Percentiles rank a stretch among this genome's conserved stretches.
phyloP scores from a whole-genome alignment of 2,888 invertebrate species.

The Acleris cristana region DNA sequence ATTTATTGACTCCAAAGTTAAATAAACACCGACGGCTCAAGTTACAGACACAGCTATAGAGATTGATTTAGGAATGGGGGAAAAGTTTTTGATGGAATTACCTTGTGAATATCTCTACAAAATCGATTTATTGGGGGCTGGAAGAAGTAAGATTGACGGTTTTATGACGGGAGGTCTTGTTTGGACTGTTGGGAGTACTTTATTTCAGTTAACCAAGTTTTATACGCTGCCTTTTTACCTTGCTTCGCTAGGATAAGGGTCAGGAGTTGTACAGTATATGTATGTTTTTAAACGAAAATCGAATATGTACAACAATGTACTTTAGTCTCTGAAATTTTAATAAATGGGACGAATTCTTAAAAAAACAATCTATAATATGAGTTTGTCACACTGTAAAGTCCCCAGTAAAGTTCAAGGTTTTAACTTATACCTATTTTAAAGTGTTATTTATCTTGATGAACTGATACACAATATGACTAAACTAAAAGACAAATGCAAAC shows the following conservation, averaged over 20 bases:
- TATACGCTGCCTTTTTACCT: slow-evolving; percentile 7
- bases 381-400: too few species aligned
- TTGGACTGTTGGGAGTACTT: slow-evolving; percentile 22
- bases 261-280: too few species aligned
- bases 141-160: slow-evolving; percentile 41
- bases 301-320: too few species aligned
- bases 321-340: too few species aligned
- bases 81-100: slow-evolving; percentile 41
- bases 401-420: too few species aligned
- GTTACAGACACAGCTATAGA: slow-evolving; percentile 14
- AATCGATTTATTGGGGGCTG: slow-evolving; percentile 43
- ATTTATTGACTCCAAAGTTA: slow-evolving; percentile 2
- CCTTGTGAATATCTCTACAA: slow-evolving; percentile 39
- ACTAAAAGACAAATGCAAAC: too few species aligned
- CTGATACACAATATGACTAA: too few species aligned
- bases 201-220: slow-evolving; percentile 21
- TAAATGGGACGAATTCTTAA: too few species aligned
- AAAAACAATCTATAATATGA: too few species aligned
- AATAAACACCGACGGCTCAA: slow-evolving; percentile 1
- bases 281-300: too few species aligned
- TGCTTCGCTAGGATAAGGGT: not conserved
- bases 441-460: too few species aligned
- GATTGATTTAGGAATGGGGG: slow-evolving; percentile 35
- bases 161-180: slow-evolving; percentile 27
- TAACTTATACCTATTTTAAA: too few species aligned